Conservation (phyloP, 2,888 invertebrate genomes). For the Heteromyza rotundicornis region DNA sequence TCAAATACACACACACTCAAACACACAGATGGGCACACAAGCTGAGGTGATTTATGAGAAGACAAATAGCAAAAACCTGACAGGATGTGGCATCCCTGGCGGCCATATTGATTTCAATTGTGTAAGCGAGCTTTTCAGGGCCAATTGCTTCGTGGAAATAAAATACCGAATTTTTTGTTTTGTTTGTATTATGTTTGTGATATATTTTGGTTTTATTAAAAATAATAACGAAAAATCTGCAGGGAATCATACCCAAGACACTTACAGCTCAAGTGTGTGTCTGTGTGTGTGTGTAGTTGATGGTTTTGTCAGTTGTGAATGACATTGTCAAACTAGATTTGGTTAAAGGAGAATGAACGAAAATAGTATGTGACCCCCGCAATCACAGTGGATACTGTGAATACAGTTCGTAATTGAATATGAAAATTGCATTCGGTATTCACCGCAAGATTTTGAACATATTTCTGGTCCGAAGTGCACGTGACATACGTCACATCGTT, state of each 20-base stretch:
- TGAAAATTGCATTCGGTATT: background rate
- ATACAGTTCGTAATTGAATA: background rate
- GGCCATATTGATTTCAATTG: background rate
- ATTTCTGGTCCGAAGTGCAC: no score
- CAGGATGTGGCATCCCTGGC: background rate
- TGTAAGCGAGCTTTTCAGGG: no score
- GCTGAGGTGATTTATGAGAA: background rate
- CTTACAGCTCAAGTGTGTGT: no score
- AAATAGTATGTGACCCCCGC: background rate
- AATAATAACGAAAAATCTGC: no score
- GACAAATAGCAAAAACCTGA: background rate
- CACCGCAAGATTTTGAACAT: no score
- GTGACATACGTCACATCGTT: no score
- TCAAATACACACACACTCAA: slow-evolving; percentile 6
- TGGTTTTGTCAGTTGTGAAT: slow-evolving; percentile 2
- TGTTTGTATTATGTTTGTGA: no score
- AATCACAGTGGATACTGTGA: background rate
- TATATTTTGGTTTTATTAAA: no score
- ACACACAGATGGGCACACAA: background rate
- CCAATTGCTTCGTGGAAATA: no score
- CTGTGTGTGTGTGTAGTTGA: background rate
- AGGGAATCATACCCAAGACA: no score
- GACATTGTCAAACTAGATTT: background rate
- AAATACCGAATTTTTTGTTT: no score
- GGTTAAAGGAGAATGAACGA: no score